These are phyloP conservation scores for Myiozetetes cayanensis DNA, from an alignment of 2,113 vertebrate species.

Conservation along the genomic window DNA sequence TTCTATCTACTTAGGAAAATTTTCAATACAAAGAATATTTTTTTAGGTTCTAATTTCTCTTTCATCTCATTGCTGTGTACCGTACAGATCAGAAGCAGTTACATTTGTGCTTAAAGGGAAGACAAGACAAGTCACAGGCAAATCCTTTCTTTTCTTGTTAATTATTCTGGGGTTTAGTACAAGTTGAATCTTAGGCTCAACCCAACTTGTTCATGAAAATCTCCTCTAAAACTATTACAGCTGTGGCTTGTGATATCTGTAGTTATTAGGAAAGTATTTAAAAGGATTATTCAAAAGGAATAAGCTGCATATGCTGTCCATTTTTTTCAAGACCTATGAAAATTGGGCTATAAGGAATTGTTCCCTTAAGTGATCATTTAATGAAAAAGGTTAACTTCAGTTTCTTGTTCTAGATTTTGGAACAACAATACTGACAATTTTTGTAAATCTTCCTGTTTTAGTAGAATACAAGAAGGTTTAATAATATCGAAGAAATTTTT, in stretches of 20 bases:
- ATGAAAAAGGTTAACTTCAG: neutral
- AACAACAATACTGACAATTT: neutral
- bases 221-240: neutral
- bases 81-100: neutral
- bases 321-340: neutral
- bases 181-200: neutral
- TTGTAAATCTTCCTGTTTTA: neutral
- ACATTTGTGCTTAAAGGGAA: neutral
- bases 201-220: neutral
- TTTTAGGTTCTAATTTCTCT: neutral
- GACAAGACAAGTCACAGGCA: neutral
- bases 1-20: neutral
- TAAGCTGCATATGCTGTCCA: neutral
- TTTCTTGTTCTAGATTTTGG: neutral
- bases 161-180: neutral
- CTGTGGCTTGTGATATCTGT: neutral
- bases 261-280: neutral
- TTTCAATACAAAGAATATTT: neutral
- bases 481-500: neutral
- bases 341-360: neutral
- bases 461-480: neutral
- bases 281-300: neutral
- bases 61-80: neutral
- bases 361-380: neutral
- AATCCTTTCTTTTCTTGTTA: neutral